Conservation (phyloP, 2,113 vertebrate species). For the Alouatta palliata region DNA sequence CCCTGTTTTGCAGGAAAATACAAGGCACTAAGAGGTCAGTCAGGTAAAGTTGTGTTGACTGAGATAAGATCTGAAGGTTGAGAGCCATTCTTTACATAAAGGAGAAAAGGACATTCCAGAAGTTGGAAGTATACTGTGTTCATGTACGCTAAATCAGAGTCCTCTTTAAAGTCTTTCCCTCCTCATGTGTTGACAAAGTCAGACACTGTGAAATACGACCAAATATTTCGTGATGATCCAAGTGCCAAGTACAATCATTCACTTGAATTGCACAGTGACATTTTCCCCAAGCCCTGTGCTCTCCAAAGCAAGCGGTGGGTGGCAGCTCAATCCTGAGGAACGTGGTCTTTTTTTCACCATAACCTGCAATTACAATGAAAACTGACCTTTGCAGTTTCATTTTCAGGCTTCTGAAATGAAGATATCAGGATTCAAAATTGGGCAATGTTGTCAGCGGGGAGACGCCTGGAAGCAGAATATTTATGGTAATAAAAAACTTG, state of each 20-base stretch:
- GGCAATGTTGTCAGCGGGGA: slow-evolving; percentile 70
- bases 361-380: slow-evolving; percentile 67
- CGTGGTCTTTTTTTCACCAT: slow-evolving; percentile 16
- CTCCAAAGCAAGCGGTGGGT: slow-evolving; percentile 41
- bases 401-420: slow-evolving; percentile 77
- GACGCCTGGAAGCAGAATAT: slow-evolving; percentile 71
- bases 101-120: slow-evolving; percentile 17
- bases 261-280: slow-evolving; percentile 71
- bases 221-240: slow-evolving; percentile 63
- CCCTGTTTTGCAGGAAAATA: background rate
- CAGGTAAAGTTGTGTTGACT: background rate
- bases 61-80: background rate
- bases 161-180: slow-evolving; percentile 39
- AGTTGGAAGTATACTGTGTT: background rate
- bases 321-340: background rate
- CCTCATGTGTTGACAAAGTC: slow-evolving; percentile 52
- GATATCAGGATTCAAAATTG: slow-evolving; percentile 74
- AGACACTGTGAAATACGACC: slow-evolving; percentile 62
- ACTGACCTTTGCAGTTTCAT: slow-evolving; percentile 75
- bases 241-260: slow-evolving; percentile 64
- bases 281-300: slow-evolving; percentile 54
- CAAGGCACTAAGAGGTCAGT: background rate
- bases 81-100: background rate
- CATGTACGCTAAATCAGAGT: slow-evolving; percentile 32
- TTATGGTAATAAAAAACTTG: slow-evolving; percentile 76